Evolutionary conservation across 2,888 invertebrate species (phyloP), one percentile per base, ranked within the genome.

Genomic region (Adelphocoris suturalis): DNA sequence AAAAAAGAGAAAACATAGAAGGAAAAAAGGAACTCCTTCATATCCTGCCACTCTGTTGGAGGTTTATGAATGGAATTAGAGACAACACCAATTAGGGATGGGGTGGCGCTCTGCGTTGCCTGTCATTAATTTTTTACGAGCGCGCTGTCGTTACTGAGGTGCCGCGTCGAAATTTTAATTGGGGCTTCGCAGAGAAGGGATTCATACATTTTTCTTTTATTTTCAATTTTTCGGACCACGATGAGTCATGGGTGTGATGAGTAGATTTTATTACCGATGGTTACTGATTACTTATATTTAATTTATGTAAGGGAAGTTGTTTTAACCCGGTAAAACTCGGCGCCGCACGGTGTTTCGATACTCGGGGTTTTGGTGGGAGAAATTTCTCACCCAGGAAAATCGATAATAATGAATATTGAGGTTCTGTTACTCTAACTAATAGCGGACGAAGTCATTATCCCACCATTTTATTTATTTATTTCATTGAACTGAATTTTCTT

Each of bases 81-180:
- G 68, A 68, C 68, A 68, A 68, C 68, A 68, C 68, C 68, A 68
- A 68, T 68, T 68, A 68, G 68, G 68, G 57, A n/a, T 57, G 57
- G 16, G 57, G 16, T 7, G 57, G n/a, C n/a, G 68, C 68, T 68
- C 23, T 68, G 23, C 68, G 23, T 12, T 3, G 23, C 68, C 68
- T 68, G 68, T 68, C 68, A 68, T 68, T 68, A 68, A 68, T 68
- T 68, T 68, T 68, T 68, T 68, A 68, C 23, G 68, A 68, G 68
- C 68, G 11, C 0, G 19, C 68, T 68, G 68, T 68, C 68, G 23
- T 68, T 68, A 68, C 27, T 19, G 23, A 23, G 68, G 23, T 68
- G 68, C 68, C 68, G 68, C 27, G 23, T 68, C 68, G 23, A 68
- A 68, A 68, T 68, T 68, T 68, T 68, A 68, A 68, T 68, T 68